phyloP scores from a whole-genome alignment of 2,797 vertebrate species.

The Macrochelys suwanniensis region DNA sequence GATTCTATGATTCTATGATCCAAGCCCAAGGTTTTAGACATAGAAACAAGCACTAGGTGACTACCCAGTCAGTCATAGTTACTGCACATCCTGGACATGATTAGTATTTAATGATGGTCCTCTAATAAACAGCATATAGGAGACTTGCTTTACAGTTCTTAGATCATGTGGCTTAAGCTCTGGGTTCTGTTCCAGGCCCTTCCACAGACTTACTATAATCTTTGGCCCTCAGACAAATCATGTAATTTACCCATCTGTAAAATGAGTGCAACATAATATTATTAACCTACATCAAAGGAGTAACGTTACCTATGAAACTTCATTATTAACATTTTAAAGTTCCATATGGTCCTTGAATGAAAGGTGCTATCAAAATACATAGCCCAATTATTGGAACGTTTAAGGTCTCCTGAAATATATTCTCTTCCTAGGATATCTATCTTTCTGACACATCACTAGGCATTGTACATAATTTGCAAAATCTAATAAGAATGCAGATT shows the following conservation, averaged over 20 bases:
- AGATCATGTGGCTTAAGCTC: neutral
- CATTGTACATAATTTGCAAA: neutral
- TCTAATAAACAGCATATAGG: neutral
- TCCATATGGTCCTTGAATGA: neutral
- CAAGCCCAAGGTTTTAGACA: neutral
- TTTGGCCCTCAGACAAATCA: neutral
- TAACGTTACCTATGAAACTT: neutral
- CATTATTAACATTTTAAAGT: neutral
- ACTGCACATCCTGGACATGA: neutral
- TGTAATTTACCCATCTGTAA: neutral
- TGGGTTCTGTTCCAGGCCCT: neutral
- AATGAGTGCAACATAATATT: neutral
- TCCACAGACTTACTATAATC: neutral
- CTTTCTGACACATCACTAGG: neutral
- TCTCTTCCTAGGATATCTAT: neutral
- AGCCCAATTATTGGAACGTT: neutral
- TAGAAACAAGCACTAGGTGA: neutral
- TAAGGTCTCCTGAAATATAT: neutral
- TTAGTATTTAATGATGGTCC: neutral
- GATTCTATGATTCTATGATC: too few relatives aligned
- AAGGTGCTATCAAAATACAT: neutral
- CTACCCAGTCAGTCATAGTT: neutral
- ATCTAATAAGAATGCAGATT: neutral
- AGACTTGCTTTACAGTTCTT: neutral
- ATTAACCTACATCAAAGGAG: neutral